These are phyloP conservation scores for Petrosia ficiformis DNA, from an alignment of 37 sponge, comb jelly and placozoan genomes.

Conservation along the genomic window DNA sequence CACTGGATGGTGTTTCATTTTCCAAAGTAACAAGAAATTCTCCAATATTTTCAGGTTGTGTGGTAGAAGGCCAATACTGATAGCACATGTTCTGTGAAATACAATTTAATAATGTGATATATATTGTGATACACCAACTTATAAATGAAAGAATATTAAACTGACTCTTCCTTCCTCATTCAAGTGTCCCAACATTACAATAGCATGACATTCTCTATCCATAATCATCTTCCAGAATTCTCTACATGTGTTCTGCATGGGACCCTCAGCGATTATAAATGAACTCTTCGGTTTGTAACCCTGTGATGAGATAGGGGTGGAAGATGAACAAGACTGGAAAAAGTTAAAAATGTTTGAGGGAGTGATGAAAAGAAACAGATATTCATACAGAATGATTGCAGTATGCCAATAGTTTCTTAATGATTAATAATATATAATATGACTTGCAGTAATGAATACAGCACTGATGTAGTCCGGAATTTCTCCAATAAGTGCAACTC, in stretches of 20 bases:
- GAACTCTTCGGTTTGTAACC: conserved; percentile 61
- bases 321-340: background rate
- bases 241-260: conserved; percentile 34
- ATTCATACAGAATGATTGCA: background rate
- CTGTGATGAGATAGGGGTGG: conserved; percentile 25
- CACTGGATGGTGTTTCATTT: conserved; percentile 25
- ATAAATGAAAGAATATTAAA: background rate
- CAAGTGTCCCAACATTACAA: conserved; percentile 44
- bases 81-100: conserved; percentile 49
- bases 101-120: background rate
- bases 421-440: background rate
- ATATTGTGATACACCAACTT: background rate
- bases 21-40: conserved; percentile 21
- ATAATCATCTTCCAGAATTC: conserved; percentile 62
- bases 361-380: background rate
- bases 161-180: conserved; percentile 41
- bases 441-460: conserved; percentile 43
- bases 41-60: conserved; percentile 8
- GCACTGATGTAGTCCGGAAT: conserved; percentile 60
- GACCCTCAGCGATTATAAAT: conserved; percentile 66
- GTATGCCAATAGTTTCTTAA: background rate
- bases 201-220: conserved; percentile 19
- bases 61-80: conserved; percentile 71
- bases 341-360: background rate
- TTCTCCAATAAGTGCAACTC: conserved; percentile 49